A percentile compares a stretch with the other conserved stretches of the same genome.
phyloP scores from a whole-genome alignment of 2,113 vertebrate genomes.

The Pelmatolapia mariae region DNA sequence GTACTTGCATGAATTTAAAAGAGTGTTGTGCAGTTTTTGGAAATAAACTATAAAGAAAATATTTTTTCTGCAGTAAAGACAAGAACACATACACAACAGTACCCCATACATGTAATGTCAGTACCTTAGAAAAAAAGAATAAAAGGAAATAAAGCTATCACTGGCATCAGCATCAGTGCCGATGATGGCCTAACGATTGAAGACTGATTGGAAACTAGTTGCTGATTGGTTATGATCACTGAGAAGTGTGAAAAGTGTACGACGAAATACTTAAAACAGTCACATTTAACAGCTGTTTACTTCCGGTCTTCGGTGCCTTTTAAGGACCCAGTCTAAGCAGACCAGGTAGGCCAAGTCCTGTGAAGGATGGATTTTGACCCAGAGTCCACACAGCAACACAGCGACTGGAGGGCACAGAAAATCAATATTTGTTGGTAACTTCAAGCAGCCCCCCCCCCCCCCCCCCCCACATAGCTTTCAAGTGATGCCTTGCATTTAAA shows the following conservation, averaged over 20 bases:
- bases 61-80: neutral
- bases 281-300: neutral
- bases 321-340: neutral
- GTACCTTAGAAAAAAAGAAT: neutral
- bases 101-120: neutral
- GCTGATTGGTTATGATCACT: neutral
- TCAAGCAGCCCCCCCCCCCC: too few species aligned
- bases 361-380: neutral
- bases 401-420: too few species aligned
- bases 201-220: neutral
- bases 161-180: neutral
- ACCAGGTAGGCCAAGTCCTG: neutral
- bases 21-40: neutral
- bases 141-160: rapidly evolving
- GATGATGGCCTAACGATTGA: neutral
- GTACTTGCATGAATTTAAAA: neutral
- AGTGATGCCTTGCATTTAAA: too few species aligned
- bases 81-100: neutral
- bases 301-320: neutral
- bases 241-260: neutral
- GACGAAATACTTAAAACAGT: neutral
- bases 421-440: too few species aligned
- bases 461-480: too few species aligned
- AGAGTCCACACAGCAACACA: neutral
- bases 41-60: neutral